phyloP scores from a whole-genome alignment of 2,113 vertebrate genomes.

The Raja brachyura region DNA sequence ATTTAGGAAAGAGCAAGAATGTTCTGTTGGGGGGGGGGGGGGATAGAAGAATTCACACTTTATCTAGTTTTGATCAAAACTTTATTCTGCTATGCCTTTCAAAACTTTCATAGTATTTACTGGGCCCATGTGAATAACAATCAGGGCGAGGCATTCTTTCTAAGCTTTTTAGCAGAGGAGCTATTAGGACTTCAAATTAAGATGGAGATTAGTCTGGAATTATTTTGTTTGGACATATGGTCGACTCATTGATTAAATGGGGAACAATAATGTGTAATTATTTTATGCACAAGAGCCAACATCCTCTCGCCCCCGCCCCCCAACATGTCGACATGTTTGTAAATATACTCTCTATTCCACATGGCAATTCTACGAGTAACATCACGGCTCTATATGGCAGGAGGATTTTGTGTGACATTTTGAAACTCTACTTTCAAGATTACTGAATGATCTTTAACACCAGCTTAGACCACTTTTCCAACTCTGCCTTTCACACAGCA shows the following conservation, averaged over 20 bases:
- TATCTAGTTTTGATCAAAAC: neutral
- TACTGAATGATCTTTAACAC: too few species aligned
- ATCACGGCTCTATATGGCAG: too few species aligned
- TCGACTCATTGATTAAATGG: too few species aligned
- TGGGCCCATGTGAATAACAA: neutral
- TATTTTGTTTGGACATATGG: too few species aligned
- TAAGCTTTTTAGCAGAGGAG: neutral
- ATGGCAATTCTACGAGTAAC: too few species aligned
- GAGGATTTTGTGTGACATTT: too few species aligned
- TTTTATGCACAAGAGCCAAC: too few species aligned
- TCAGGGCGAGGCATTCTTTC: neutral
- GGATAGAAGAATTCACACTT: neutral
- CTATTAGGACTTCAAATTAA: neutral
- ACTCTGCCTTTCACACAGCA: neutral
- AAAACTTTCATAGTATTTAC: neutral
- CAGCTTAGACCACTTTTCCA: neutral
- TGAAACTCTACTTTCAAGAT: too few species aligned
- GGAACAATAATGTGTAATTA: too few species aligned
- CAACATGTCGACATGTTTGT: too few species aligned
- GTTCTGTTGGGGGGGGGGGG: neutral
- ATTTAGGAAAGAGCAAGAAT: neutral
- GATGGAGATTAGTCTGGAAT: neutral
- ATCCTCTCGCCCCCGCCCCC: too few species aligned
- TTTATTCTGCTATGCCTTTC: neutral
- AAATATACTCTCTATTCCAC: too few species aligned